Evolutionary conservation across 1,140 invertebrate genomes (phyloP), one percentile per base, ranked within the genome.

Genomic region (Elymnias hypermnestra): DNA sequence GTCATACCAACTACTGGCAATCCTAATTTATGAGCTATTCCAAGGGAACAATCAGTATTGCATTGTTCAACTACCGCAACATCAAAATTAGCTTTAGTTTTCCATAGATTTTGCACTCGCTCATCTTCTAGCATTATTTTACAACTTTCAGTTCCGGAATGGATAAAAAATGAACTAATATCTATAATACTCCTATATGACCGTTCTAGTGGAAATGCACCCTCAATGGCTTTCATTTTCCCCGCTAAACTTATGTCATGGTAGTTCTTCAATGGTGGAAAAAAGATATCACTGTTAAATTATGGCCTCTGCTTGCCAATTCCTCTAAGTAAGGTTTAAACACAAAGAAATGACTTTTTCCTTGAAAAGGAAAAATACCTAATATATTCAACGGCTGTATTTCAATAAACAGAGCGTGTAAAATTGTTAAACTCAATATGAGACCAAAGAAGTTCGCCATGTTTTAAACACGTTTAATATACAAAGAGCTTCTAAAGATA

Each of bases 261-360:
- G 49, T 91, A 93, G 59, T 89, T 91, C 9, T 82, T 55, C 2
- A 88, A 15, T 1, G 86, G 72, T 48, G 89, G 50, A 92, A 93
- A 42, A 89, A 87, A 9, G 90, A 92, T 12, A 93, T 61, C 4
- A 94, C 90, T 0, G 92, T 94, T 0, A 95, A 46, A 21, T 93
- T 87, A 56, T 95, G 93, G 4, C 92, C 92, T 38, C 88, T 87
- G n/a, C 71, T 76, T 0, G 88, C 89, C 28, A 95, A 62, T 42
- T 89, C 90, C 14, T 88, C 68, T 29, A 94, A 67, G 5, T 94
- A 81, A 1, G 90, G 89, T 37, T 89, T 76, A 54, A 92, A 92
- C 5, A 92, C 90, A 21, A 89, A 87, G 50, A 92, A 92, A 60
- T 95, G 94, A 64, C 93, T 94, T 57, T 90, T 90, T 0, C 91